A percentile compares a stretch with the other conserved stretches of the same genome.
Evolutionary conservation across 2,888 invertebrate genomes (phyloP).

Genomic region (Dryomyza anilis): DNA sequence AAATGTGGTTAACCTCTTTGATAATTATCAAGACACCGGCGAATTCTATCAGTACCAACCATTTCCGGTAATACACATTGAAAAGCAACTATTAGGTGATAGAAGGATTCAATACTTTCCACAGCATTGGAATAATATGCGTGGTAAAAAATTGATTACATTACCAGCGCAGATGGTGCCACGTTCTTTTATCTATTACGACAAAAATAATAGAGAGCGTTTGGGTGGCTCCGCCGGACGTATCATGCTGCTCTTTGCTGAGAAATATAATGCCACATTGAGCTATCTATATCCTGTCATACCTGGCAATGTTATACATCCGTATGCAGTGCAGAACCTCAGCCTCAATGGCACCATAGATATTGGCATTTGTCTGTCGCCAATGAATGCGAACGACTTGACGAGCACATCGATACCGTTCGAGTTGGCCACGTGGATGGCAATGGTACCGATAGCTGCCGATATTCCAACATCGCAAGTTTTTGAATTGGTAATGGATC

Average conservation of each 20-base stretch:
- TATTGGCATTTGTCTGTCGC: neutral
- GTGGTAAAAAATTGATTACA: conserved; percentile 11
- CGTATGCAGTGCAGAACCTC: neutral
- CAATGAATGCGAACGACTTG: neutral
- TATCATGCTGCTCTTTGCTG: conserved; percentile 37
- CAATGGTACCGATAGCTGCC: conserved; percentile 10
- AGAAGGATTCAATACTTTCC: conserved; percentile 17
- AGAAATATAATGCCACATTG: conserved; percentile 39
- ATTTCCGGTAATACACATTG: conserved; percentile 22
- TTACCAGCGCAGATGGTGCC: conserved; percentile 37
- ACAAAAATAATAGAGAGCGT: conserved; percentile 18
- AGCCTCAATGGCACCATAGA: neutral
- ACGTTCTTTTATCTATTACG: conserved; percentile 35
- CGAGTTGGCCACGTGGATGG: neutral
- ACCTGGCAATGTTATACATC: neutral
- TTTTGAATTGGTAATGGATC: neutral
- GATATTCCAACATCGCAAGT: neutral
- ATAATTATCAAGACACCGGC: conserved; percentile 4
- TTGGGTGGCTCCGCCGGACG: conserved; percentile 37
- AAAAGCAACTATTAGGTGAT: neutral
- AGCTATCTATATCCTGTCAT: neutral
- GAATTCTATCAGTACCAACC: conserved; percentile 16
- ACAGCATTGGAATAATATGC: conserved; percentile 16
- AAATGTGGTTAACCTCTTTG: conserved; percentile 21
- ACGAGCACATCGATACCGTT: neutral